Conservation (phyloP, 1,140 invertebrate genomes). For the Mylabris phalerata region DNA sequence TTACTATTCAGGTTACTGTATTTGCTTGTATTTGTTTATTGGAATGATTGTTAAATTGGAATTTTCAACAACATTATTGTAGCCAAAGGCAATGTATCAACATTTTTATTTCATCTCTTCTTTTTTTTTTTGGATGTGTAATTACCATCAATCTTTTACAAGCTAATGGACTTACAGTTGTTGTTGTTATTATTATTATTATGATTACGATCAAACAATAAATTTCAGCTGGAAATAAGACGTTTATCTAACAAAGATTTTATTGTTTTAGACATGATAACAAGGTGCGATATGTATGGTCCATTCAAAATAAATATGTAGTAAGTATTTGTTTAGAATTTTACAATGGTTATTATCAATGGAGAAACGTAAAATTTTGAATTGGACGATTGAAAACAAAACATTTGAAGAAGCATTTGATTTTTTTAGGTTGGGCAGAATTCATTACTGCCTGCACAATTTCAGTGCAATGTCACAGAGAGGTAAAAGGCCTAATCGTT, state of each 20-base stretch:
- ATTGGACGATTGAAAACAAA: no score
- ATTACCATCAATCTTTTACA: no score
- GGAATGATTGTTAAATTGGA: no score
- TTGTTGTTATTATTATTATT: no score
- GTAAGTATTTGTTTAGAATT: slow-evolving; percentile 28
- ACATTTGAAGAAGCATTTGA: not conserved
- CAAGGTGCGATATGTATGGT: slow-evolving; percentile 12
- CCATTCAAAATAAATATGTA: slow-evolving; percentile 36
- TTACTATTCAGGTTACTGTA: no score
- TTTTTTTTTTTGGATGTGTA: no score
- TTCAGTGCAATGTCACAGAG: slow-evolving; percentile 56
- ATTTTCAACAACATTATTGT: not conserved
- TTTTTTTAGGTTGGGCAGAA: slow-evolving; percentile 19
- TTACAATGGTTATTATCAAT: not conserved
- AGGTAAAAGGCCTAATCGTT: slow-evolving; percentile 58
- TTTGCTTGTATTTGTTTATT: no score
- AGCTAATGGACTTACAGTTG: no score
- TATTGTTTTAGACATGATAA: slow-evolving; percentile 28
- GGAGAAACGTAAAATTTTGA: not conserved
- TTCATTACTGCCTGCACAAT: slow-evolving; percentile 32
- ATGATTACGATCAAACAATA: no score
- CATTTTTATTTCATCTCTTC: slow-evolving; percentile 15
- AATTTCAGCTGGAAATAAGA: no score
- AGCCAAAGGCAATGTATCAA: slow-evolving; percentile 19
- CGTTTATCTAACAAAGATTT: not conserved